These are phyloP conservation scores for Epicampocera succincta DNA, from an alignment of 2,888 invertebrate species.

Conservation along the genomic window DNA sequence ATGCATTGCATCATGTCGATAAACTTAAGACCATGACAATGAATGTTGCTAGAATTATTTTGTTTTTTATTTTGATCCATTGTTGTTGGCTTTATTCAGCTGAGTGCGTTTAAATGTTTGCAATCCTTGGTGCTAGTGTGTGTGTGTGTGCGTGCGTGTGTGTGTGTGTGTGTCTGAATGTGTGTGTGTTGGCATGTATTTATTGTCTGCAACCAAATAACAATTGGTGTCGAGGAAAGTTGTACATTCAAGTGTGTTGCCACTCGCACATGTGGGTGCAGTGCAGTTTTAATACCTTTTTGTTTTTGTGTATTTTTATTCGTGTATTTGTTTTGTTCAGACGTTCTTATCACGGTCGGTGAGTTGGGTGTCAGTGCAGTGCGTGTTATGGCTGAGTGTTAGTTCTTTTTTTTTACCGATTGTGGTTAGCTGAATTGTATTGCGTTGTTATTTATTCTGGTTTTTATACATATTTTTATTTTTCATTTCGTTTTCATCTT, in stretches of 20 bases:
- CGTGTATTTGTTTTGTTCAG: not conserved
- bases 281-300: slow-evolving; percentile 1
- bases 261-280: slow-evolving; percentile 23
- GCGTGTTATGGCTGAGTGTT: slow-evolving; percentile 18
- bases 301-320: not conserved
- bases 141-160: not conserved
- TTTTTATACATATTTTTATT: slow-evolving; percentile 40
- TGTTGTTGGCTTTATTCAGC: slow-evolving; percentile 7
- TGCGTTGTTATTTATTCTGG: slow-evolving; percentile 53
- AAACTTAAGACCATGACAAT: slow-evolving; percentile 66
- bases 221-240: slow-evolving; percentile 58
- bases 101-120: slow-evolving; percentile 2
- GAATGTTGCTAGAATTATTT: slow-evolving; percentile 47
- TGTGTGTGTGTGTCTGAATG: not conserved
- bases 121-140: not conserved
- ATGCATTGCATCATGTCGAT: slow-evolving; percentile 55
- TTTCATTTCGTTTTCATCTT: slow-evolving; percentile 5
- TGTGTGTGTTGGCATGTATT: not conserved
- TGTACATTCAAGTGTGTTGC: slow-evolving; percentile 39
- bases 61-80: slow-evolving; percentile 20
- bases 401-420: slow-evolving; percentile 45
- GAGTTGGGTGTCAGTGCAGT: not conserved
- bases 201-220: slow-evolving; percentile 56
- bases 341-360: slow-evolving; percentile 11
- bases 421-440: slow-evolving; percentile 61